Base-by-base conservation (phyloP, 1,140 invertebrate species). In the Leptonema lineaticorne region DNA sequence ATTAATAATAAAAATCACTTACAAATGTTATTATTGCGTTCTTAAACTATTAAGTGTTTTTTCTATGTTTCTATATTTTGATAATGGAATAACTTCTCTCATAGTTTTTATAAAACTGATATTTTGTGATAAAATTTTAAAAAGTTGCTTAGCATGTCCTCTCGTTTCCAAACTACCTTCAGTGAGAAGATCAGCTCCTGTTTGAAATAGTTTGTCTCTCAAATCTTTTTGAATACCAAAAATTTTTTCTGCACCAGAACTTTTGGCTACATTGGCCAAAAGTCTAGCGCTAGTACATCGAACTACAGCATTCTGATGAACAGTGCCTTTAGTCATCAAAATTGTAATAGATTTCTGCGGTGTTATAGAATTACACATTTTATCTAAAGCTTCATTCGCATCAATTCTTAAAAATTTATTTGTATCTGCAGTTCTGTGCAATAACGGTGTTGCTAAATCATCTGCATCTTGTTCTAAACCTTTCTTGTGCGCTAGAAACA, bases 341-440 rank as follows among this genome's bases (percentile, higher is more conserved):
- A 87, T 83, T 14, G 78, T 77, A 1, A 81, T 81, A 0, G 82
- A 79, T 29, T 80, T 75, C 0, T 75, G 77, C 11, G 70, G 27
- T 79, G 78, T 45, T 84, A 86, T 68, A 81, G 85, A 85, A 53
- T 91, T 88, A 28, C 93, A 86, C 86, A 97, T 91, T 5, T 85
- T 82, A 71, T 90, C 89, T 28, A 98, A 75, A 20, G 94, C 91
- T n/a, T 84, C 82, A 16, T 92, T 90, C 9, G 93, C 90, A 78
- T 97, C 95, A 16, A 89, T 90, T 37, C 94, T 83, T 24, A 98
- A 84, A 76, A 98, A 98, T 73, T 90, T 89, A 78, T 96, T 97
- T 1, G 93, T 96, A 76, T 98, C 96, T 0, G 93, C 92, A 37
- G 92, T 92, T 73, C 95, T 89, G 69, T 92, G 89, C 16, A 98